phyloP scores from a whole-genome alignment of 2,888 invertebrate species.

The Scaptomyza polygonia region DNA sequence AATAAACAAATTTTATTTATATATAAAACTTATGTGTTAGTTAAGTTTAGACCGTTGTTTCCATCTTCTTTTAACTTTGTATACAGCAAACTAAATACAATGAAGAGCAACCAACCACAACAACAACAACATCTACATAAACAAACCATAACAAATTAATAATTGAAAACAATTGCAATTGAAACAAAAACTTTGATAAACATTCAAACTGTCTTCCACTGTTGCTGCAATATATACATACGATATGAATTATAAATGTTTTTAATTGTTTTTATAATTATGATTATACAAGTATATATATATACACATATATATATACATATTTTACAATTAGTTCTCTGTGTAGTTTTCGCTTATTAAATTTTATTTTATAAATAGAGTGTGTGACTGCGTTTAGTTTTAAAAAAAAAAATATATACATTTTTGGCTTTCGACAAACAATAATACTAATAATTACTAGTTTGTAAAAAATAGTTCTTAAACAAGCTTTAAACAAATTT shows the following conservation, averaged over 20 bases:
- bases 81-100: constrained; percentile 45
- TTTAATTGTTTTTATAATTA: constrained; percentile 55
- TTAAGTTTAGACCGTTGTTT: constrained; percentile 47
- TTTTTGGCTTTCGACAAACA: constrained; percentile 36
- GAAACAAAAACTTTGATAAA: constrained; percentile 39
- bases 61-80: constrained; percentile 50
- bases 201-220: constrained; percentile 78
- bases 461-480: constrained; percentile 43
- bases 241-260: constrained; percentile 42
- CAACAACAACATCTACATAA: constrained; percentile 26
- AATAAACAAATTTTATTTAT: constrained; percentile 71
- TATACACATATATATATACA: constrained; percentile 19
- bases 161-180: constrained; percentile 39
- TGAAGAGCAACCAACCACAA: constrained; percentile 35
- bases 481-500: constrained; percentile 64
- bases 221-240: constrained; percentile 82
- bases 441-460: constrained; percentile 43
- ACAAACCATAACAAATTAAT: constrained; percentile 23
- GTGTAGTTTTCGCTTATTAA: constrained; percentile 53
- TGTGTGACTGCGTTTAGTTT: constrained; percentile 57
- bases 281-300: constrained; percentile 33
- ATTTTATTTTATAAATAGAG: constrained; percentile 45
- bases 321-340: constrained; percentile 42
- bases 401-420: constrained; percentile 23
- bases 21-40: constrained; percentile 35